These are phyloP conservation scores for Epizoanthus rinbou DNA, from an alignment of 92 coral and sea anemone genomes.

Conservation along the genomic window DNA sequence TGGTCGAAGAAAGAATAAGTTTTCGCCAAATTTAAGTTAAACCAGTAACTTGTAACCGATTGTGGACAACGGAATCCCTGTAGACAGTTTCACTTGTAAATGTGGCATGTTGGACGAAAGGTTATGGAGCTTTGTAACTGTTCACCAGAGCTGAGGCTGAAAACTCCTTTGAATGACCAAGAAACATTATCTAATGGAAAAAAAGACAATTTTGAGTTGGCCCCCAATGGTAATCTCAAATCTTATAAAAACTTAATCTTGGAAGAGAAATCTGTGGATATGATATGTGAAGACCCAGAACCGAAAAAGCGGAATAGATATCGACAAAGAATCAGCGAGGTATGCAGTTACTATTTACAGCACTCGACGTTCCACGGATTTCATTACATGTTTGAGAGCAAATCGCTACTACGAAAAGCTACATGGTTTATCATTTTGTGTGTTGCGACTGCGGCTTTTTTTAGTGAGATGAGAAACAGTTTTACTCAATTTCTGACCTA, in stretches of 20 bases:
- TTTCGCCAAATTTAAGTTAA: conserved; percentile 2
- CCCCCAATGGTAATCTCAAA: conserved; percentile 38
- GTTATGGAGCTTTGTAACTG: conserved; percentile 50
- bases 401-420: conserved; percentile 70
- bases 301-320: conserved; percentile 36
- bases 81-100: conserved; percentile 29
- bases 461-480: conserved; percentile 78
- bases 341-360: conserved; percentile 53
- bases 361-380: conserved; percentile 82
- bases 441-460: conserved; percentile 70
- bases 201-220: conserved; percentile 20
- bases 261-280: conserved; percentile 34
- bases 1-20: conserved; percentile 6
- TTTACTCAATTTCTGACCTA: conserved; percentile 59
- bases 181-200: conserved; percentile 23
- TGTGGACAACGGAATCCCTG: conserved; percentile 8
- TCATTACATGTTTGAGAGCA: conserved; percentile 82
- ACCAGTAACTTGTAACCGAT: conserved; percentile 18
- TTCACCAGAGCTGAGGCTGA: conserved; percentile 37
- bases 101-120: conserved; percentile 44
- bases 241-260: conserved; percentile 26
- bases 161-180: conserved; percentile 24
- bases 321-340: conserved; percentile 47
- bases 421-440: conserved; percentile 70
- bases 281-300: conserved; percentile 28